Evolutionary conservation across 2,888 invertebrate species (phyloP).

Genomic region (Diploptera punctata): DNA sequence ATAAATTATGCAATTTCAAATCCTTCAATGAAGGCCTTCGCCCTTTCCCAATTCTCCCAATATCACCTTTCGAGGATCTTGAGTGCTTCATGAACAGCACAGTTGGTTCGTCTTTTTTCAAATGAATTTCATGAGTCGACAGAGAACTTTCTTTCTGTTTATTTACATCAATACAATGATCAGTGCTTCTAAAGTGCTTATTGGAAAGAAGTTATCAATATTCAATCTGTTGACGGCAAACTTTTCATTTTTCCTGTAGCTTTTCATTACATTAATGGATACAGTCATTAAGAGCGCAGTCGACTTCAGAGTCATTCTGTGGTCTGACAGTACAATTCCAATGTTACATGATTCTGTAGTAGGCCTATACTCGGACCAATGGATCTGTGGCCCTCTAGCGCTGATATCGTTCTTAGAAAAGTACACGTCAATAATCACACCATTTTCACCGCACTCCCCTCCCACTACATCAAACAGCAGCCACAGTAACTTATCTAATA

Average conservation of each 20-base stretch:
- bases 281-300: no score
- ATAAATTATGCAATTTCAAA: neutral
- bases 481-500: no score
- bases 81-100: neutral
- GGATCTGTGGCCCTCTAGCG: no score
- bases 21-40: conserved; percentile 14
- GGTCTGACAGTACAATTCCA: no score
- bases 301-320: no score
- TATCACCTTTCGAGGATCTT: conserved; percentile 14
- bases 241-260: neutral
- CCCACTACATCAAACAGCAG: no score
- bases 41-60: neutral
- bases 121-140: conserved; percentile 2
- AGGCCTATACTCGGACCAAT: no score
- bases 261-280: no score
- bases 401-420: no score
- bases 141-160: conserved; percentile 11
- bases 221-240: neutral
- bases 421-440: no score
- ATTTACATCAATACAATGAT: conserved; percentile 1
- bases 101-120: conserved; percentile 10
- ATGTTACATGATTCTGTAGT: no score
- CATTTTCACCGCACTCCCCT: no score
- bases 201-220: neutral
- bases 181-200: neutral